Percentiles rank a stretch among this genome's conserved stretches.
These are phyloP conservation scores for Gavia stellata DNA, from an alignment of 2,113 vertebrate genomes.

Conservation along the genomic window DNA sequence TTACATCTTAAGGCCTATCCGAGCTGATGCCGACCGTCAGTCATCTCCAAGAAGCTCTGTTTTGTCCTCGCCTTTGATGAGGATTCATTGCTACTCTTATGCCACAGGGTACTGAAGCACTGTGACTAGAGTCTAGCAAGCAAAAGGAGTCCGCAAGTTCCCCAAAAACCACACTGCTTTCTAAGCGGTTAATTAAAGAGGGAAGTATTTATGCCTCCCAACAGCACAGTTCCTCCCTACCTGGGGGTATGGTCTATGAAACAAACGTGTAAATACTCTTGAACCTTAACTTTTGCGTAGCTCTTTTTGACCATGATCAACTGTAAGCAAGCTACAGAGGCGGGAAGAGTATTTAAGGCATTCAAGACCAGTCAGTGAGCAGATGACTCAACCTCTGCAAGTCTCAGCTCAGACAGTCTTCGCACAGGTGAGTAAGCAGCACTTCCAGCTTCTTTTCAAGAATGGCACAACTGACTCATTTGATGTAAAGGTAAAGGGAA, in stretches of 20 bases:
- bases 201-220: not conserved
- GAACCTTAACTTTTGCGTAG: not conserved
- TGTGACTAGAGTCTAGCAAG: not conserved
- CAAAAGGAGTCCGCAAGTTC: not conserved
- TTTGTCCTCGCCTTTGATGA: not conserved
- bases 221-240: not conserved
- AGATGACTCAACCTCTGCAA: not conserved
- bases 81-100: not conserved
- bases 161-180: not conserved
- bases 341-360: not conserved
- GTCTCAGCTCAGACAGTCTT: not conserved
- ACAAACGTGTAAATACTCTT: not conserved
- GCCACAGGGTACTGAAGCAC: not conserved
- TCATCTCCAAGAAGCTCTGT: not conserved
- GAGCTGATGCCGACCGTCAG: not conserved
- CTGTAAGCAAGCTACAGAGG: not conserved
- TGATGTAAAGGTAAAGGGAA: not conserved
- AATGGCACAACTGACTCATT: accelerated
- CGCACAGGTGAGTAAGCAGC: not conserved
- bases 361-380: not conserved
- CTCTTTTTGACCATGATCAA: not conserved
- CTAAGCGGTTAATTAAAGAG: not conserved
- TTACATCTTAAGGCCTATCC: not conserved
- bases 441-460: not conserved
- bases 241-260: not conserved